Evolutionary conservation across 1,140 invertebrate genomes (phyloP).

Genomic region (Coptotermes formosanus): DNA sequence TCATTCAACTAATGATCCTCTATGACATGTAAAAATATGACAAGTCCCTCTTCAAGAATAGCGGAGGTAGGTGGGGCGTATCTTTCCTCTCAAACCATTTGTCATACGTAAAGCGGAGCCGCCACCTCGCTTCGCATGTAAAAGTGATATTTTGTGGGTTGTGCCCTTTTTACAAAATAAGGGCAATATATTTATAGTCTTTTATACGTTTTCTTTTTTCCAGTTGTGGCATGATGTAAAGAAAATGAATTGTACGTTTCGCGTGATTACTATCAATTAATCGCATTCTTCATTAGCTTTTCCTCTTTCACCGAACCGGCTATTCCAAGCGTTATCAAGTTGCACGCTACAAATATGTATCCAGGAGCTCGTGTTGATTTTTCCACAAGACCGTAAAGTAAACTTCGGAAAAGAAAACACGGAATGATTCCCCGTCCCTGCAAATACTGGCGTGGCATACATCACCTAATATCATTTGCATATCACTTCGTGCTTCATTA

Average conservation of each 20-base stretch:
- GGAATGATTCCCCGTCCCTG: neutral
- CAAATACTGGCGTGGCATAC: neutral
- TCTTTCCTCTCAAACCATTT: no score
- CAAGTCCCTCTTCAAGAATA: no score
- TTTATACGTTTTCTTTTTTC: no score
- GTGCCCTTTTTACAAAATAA: no score
- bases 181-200: no score
- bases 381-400: neutral
- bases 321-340: neutral
- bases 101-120: no score
- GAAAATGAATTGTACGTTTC: neutral
- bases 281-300: neutral
- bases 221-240: no score
- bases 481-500: neutral
- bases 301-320: neutral
- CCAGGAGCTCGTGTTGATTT: neutral
- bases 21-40: no score
- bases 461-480: conserved; percentile 3
- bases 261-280: neutral
- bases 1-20: no score
- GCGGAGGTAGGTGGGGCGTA: no score
- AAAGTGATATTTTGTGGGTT: no score
- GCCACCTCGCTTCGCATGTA: no score
- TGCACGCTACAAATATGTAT: neutral
- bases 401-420: neutral